phyloP scores from a whole-genome alignment of 2,113 vertebrate genomes.

The Beaufortia kweichowensis region DNA sequence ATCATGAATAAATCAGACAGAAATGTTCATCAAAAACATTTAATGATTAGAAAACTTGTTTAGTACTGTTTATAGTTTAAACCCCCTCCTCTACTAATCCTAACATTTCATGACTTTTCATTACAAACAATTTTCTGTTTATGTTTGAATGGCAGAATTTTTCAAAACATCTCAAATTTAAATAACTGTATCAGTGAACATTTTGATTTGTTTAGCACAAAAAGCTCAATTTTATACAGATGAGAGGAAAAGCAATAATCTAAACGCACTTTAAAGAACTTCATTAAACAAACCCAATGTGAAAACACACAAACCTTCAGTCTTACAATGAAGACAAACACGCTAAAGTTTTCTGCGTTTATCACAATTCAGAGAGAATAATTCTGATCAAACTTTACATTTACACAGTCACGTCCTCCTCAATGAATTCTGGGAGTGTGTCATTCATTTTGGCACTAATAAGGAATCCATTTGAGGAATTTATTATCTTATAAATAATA shows the following conservation, averaged over 20 bases:
- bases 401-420: neutral
- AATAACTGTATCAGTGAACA: neutral
- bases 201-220: neutral
- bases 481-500: neutral
- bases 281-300: neutral
- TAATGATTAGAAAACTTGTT: too few relatives aligned
- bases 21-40: too few relatives aligned
- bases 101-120: neutral
- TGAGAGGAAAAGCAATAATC: neutral
- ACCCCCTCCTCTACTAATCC: too few relatives aligned
- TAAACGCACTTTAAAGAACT: neutral
- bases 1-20: too few relatives aligned
- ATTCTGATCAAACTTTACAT: neutral
- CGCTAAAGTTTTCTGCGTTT: neutral
- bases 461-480: neutral
- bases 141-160: neutral
- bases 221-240: neutral
- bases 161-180: neutral
- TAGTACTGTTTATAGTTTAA: too few relatives aligned
- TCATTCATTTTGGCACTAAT: slow-evolving; percentile 27
- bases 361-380: neutral
- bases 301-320: slow-evolving; percentile 7
- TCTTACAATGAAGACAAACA: slow-evolving; percentile 24
- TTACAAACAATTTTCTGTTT: neutral
- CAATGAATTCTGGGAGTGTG: neutral